Evolutionary conservation across 1,140 invertebrate genomes (phyloP).

Genomic region (Drosophila azteca): DNA sequence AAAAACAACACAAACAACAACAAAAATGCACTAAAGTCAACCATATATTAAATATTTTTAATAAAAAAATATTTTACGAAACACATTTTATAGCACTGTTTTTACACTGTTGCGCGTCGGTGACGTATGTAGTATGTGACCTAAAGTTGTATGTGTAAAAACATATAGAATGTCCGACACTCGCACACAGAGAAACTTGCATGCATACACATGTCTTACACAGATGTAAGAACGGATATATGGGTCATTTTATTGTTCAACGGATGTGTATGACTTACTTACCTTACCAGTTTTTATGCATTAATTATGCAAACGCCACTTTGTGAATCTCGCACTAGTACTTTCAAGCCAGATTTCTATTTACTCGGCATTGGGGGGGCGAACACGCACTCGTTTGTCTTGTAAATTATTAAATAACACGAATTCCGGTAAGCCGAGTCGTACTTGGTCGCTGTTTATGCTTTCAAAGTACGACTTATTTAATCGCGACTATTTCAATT

Average conservation of each 20-base stretch:
- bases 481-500: constrained; percentile 26
- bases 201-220: constrained; percentile 20
- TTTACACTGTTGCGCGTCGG: constrained; percentile 31
- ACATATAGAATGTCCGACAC: constrained; percentile 1
- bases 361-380: background rate
- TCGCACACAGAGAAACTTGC: constrained; percentile 4
- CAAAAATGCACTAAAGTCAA: background rate
- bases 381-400: constrained; percentile 48
- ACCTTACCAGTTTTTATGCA: constrained; percentile 32
- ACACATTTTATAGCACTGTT: constrained; percentile 28
- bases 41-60: background rate
- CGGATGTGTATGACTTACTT: constrained; percentile 6
- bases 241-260: constrained; percentile 56
- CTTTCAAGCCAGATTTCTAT: background rate
- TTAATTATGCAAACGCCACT: constrained; percentile 41
- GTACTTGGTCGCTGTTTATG: constrained; percentile 27
- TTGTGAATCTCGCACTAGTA: background rate
- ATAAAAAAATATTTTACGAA: background rate
- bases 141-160: constrained; percentile 32
- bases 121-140: constrained; percentile 44
- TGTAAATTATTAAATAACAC: constrained; percentile 71
- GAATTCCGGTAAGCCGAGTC: constrained; percentile 25
- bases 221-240: constrained; percentile 28
- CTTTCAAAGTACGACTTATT: constrained; percentile 25
- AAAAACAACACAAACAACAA: constrained; percentile 23